Percentiles rank a stretch among this genome's conserved stretches.
These are phyloP conservation scores for Promerops cafer DNA, from an alignment of 2,113 vertebrate species.

Conservation along the genomic window DNA sequence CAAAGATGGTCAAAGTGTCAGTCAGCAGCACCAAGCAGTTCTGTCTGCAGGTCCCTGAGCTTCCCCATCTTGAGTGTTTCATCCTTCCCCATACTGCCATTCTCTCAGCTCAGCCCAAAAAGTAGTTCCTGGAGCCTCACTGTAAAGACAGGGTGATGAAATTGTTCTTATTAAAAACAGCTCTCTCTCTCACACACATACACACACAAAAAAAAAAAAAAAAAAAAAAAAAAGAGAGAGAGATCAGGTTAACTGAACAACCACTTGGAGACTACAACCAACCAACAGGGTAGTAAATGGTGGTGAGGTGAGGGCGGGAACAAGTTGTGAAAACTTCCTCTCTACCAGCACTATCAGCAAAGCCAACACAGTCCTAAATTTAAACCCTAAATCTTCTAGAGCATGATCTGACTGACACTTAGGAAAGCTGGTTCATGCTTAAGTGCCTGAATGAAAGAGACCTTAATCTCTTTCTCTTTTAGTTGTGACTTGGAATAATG, in stretches of 20 bases:
- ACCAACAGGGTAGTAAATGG: not conserved
- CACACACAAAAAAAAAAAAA: rapidly evolving
- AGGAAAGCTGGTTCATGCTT: not conserved
- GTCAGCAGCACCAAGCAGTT: not conserved
- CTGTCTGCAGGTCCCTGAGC: not conserved
- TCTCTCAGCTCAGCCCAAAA: not conserved
- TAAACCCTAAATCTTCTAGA: not conserved
- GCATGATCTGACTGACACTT: not conserved
- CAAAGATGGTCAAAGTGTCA: not conserved
- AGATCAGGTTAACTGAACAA: not conserved
- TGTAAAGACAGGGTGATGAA: not conserved
- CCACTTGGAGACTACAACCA: not conserved
- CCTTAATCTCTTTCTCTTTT: not conserved
- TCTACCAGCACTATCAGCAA: not conserved
- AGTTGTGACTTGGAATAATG: not conserved
- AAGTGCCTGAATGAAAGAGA: not conserved
- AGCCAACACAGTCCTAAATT: not conserved
- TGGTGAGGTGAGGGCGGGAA: not conserved
- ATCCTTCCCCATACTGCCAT: not conserved
- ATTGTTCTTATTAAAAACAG: not conserved
- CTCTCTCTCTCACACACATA: not conserved
- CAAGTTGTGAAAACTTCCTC: not conserved
- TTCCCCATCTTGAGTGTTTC: not conserved
- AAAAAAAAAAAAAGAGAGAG: rapidly evolving
- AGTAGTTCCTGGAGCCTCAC: not conserved